Percentiles rank a stretch among this genome's conserved stretches.
phyloP scores from a whole-genome alignment of 1,140 invertebrate species.

The Lordiphosa clarofinis region DNA sequence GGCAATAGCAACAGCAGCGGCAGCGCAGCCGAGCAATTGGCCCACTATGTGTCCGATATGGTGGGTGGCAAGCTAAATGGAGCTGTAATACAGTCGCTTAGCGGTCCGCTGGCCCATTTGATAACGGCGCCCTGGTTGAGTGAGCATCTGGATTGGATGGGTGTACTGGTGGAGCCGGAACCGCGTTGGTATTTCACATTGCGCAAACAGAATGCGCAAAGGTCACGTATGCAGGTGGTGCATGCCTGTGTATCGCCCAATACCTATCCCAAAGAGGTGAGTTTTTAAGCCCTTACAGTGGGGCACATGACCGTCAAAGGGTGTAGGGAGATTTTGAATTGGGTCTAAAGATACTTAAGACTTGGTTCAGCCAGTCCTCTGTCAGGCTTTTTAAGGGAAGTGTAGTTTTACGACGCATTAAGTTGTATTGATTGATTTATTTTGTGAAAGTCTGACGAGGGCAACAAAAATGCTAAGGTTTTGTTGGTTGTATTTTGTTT shows the following conservation, averaged over 20 bases:
- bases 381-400: no score
- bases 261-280: conserved; percentile 87
- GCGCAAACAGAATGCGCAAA: conserved; percentile 81
- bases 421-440: no score
- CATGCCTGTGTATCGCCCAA: conserved; percentile 88
- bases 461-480: no score
- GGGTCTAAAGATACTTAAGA: no score
- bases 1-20: conserved; percentile 65
- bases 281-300: background rate
- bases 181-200: conserved; percentile 85
- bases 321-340: no score
- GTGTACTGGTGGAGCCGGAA: conserved; percentile 87
- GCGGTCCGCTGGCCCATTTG: conserved; percentile 79
- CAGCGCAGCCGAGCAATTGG: conserved; percentile 78
- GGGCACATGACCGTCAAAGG: no score
- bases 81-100: conserved; percentile 81
- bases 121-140: conserved; percentile 83
- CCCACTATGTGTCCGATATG: conserved; percentile 79
- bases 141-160: conserved; percentile 85
- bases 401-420: no score
- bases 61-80: conserved; percentile 81
- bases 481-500: no score
- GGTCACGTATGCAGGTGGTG: conserved; percentile 82
- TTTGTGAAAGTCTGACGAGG: no score
- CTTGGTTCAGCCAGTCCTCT: no score